Evolutionary conservation across 2,797 vertebrate genomes (phyloP), one percentile per base, ranked within the genome.

Genomic region (Graptemys geographica): DNA sequence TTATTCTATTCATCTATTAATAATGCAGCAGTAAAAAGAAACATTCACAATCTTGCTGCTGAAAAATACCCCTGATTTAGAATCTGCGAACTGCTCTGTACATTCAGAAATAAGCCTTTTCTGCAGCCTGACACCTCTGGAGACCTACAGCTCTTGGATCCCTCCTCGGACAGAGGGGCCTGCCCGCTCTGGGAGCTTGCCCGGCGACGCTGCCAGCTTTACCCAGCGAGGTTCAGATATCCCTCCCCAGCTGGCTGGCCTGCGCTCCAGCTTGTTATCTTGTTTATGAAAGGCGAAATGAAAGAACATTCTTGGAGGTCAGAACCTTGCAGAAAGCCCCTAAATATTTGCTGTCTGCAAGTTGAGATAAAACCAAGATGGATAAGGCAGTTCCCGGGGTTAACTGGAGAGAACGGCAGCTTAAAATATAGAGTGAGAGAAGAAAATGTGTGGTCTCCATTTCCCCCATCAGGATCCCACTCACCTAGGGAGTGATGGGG

Each of bases 311-410:
- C 87, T 44, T 23, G 0, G 1, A 2, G 8, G 79, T 47, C 69
- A 4, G 83, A 52, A 21, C 90, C 59, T 31, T 5, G 23, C 3
- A 8, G 55, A 52, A 81, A 86, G 85, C 52, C 7, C 49, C 25
- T 11, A 28, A 86, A 95, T 94, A 95, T 86, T 82, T 2, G 72
- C 95, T 72, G 90, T 49, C 86, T 37, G 55, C 37, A 69, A 2
- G 92, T 49, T 0, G 51, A 33, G 94, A 76, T 56, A 94, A 87
- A 69, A 0, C 83, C 65, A 44, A 72, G 91, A 87, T 51, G 92
- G 90, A 91, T 86, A 49, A 4, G 72, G 12, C n/a, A 3, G 62
- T 62, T 3, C 21, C 91, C 3, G 83, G 33, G 93, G n/a, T 31
- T 47, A 89, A 79, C 44, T 44, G 51, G 31, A 8, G 62, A 23